A percentile compares a stretch with the other conserved stretches of the same genome.
Evolutionary conservation across 2,797 vertebrate species (phyloP).

Genomic region (Silurus lanzhouensis): DNA sequence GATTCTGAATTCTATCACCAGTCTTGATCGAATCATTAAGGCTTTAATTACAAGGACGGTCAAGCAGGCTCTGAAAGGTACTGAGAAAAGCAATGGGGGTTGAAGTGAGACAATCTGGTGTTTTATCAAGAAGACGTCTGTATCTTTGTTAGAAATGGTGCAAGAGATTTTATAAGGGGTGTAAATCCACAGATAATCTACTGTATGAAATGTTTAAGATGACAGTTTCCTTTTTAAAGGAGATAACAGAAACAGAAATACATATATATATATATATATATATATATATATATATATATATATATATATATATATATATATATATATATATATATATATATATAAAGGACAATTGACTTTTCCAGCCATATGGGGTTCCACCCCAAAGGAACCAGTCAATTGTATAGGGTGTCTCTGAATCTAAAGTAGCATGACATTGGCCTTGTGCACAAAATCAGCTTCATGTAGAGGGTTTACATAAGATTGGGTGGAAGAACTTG

Average conservation of each 20-base stretch:
- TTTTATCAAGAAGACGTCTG: background rate
- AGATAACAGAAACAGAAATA: background rate
- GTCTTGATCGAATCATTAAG: conserved; percentile 21
- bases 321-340: no score
- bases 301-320: no score
- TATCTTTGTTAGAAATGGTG: conserved; percentile 11
- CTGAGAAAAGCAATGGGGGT: background rate
- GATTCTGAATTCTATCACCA: conserved; percentile 6
- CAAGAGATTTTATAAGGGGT: background rate
- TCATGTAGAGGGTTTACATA: no score
- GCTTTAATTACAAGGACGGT: conserved; percentile 27
- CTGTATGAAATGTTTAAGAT: background rate
- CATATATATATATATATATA: no score
- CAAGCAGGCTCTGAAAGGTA: conserved; percentile 17
- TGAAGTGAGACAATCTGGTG: background rate
- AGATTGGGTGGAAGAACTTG: no score
- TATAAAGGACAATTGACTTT: no score
- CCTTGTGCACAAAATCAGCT: no score
- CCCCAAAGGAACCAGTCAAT: no score
- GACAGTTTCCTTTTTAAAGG: background rate
- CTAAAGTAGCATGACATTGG: no score
- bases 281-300: no score
- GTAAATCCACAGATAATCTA: background rate
- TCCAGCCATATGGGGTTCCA: no score
- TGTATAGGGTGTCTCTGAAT: no score